Percentiles rank a stretch among this genome's conserved stretches.
These are phyloP conservation scores for Hemiprocne comata DNA, from an alignment of 2,113 vertebrate genomes.

Conservation along the genomic window DNA sequence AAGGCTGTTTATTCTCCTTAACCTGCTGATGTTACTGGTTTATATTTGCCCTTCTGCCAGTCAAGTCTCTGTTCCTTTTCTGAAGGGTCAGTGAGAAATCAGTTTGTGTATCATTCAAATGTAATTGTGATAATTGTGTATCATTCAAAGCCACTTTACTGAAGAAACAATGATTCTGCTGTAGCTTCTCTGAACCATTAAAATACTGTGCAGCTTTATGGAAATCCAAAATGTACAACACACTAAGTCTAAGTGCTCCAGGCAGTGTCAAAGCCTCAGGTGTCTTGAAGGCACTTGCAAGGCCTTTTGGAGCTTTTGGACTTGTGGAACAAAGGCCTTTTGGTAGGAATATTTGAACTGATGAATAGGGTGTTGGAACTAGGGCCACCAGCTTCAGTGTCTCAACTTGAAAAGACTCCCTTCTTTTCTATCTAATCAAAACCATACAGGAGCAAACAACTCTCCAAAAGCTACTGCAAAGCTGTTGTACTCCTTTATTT, in stretches of 20 bases:
- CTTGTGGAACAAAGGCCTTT: no score
- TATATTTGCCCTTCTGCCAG: neutral
- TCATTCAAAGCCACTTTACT: neutral
- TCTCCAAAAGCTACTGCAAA: neutral
- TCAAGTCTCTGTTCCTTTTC: neutral
- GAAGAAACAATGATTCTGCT: neutral
- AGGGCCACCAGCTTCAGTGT: neutral
- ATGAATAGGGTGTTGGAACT: neutral
- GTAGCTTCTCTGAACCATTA: neutral
- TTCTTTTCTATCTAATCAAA: neutral
- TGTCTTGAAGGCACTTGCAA: neutral
- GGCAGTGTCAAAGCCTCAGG: neutral
- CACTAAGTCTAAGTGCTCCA: neutral
- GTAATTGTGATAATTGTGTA: neutral
- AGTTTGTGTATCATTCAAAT: neutral
- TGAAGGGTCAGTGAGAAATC: neutral
- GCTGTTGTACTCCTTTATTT: neutral
- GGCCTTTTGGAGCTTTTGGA: neutral
- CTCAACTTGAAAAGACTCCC: neutral
- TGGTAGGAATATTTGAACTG: neutral
- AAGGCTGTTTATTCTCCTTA: neutral
- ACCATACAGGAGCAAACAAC: neutral
- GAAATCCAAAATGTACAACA: neutral
- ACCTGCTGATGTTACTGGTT: neutral
- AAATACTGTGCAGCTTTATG: neutral